These are phyloP conservation scores for Conops quadrifasciatus DNA, from an alignment of 2,888 invertebrate species.

Conservation along the genomic window DNA sequence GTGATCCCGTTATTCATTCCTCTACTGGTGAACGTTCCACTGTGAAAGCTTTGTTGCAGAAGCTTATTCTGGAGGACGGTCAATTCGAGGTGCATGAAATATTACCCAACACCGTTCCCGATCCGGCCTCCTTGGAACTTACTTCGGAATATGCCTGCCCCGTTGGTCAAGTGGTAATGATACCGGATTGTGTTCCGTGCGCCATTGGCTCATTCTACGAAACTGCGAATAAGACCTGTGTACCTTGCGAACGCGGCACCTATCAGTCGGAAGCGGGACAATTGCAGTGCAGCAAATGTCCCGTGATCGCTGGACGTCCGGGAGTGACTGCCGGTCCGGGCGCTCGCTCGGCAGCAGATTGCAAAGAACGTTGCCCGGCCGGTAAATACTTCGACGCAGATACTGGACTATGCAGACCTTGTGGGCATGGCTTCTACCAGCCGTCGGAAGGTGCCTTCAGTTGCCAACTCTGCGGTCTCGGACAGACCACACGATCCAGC, in stretches of 20 bases:
- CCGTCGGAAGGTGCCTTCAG: conserved; percentile 89
- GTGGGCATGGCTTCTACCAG: conserved; percentile 95
- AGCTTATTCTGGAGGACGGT: conserved; percentile 90
- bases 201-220: conserved; percentile 90
- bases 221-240: conserved; percentile 78
- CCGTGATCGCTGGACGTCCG: conserved; percentile 86
- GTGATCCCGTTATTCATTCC: conserved; percentile 88
- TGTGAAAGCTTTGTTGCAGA: conserved; percentile 85
- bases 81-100: conserved; percentile 93
- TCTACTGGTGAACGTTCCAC: conserved; percentile 87
- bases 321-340: conserved; percentile 89
- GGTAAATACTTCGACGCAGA: conserved; percentile 93
- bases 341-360: conserved; percentile 87
- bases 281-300: conserved; percentile 87
- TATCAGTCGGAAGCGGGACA: conserved; percentile 95
- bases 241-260: conserved; percentile 85
- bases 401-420: conserved; percentile 87
- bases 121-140: conserved; percentile 87
- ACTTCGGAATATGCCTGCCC: conserved; percentile 93
- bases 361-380: conserved; percentile 92
- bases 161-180: conserved; percentile 91
- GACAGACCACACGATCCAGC: conserved; percentile 89
- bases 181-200: conserved; percentile 93
- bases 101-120: conserved; percentile 92
- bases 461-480: conserved; percentile 87